Evolutionary conservation across 2,888 invertebrate genomes (phyloP), one percentile per base, ranked within the genome.

Genomic region (Vesta saturnalis): DNA sequence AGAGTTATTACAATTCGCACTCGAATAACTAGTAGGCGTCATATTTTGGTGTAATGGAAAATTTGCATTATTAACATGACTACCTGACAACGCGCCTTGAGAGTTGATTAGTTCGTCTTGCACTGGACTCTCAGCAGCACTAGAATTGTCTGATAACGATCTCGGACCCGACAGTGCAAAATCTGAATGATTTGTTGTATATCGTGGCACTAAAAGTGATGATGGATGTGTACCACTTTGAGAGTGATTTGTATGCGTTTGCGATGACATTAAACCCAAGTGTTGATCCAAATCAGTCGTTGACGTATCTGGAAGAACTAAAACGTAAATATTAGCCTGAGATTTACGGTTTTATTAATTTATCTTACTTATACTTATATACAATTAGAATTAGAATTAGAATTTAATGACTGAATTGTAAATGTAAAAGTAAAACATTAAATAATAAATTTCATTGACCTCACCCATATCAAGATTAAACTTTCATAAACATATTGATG

Each of bases 61-160:
- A 80, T 90, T 90, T 22, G 89, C 84, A 74, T 87, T 88, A 79
- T 89, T 89, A 1, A 83, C 82, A 69, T 77, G 76, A 58, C 74
- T 88, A 75, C 83, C 87, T 12, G 88, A 88, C 74, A 90, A 87
- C 79, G 89, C 87, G 1, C 89, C 89, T 77, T 90, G 91, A 4
- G 90, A 88, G 1, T 89, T 88, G 39, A 91, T 85, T 1, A 91
- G 83, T 76, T 93, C 93, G 79, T 93, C 93, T 85, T 94, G 93
- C 14, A 93, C 93, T 1, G 93, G 93, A 39, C 93, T 93, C 79
- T 94, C 93, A 1, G 93, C 93, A 70, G 93, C 91, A 35, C 93
- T 94, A 43, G 93, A 94, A 80, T 92, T 91, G 81, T 94, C 94
- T 75, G 93, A 93, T 22, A 94, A 84, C 12, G 94, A 94, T 47